These are phyloP conservation scores for Matsumurasca onukii DNA, from an alignment of 1,140 invertebrate genomes.

Conservation along the genomic window DNA sequence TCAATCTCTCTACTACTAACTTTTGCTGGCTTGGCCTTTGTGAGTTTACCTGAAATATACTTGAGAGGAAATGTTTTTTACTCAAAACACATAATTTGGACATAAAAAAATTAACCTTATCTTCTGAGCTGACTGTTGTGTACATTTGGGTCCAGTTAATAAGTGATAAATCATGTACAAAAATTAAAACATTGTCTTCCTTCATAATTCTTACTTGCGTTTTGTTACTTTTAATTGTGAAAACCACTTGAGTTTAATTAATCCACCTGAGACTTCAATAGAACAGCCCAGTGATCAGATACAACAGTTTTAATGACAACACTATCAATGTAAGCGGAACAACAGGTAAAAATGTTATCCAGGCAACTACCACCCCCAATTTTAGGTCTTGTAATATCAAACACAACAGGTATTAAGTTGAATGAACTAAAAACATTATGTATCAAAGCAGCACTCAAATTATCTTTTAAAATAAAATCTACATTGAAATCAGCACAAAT, in stretches of 20 bases:
- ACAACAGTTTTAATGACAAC: not conserved
- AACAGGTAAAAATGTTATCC: not conserved
- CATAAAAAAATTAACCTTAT: not conserved
- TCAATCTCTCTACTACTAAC: not conserved
- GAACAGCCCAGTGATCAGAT: not conserved
- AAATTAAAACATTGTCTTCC: not conserved
- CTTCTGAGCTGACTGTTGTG: not conserved
- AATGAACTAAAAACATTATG: not conserved
- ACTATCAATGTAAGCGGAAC: not conserved
- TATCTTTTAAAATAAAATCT: conserved; percentile 2
- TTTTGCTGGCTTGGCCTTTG: not conserved
- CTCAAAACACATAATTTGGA: not conserved
- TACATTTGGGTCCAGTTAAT: not conserved
- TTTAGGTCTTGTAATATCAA: not conserved
- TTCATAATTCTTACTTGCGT: not conserved
- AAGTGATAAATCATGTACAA: not conserved
- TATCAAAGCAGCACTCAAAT: too few relatives aligned
- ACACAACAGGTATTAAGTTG: not conserved
- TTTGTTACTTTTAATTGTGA: not conserved
- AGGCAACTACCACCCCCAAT: not conserved
- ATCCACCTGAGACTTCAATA: not conserved
- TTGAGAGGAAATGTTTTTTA: not conserved
- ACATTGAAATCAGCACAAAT: not conserved
- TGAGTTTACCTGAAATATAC: not conserved
- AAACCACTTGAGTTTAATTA: not conserved